Percentiles rank a stretch among this genome's conserved stretches.
These are phyloP conservation scores for Heliconius hewitsoni DNA, from an alignment of 1,140 invertebrate genomes.

Conservation along the genomic window DNA sequence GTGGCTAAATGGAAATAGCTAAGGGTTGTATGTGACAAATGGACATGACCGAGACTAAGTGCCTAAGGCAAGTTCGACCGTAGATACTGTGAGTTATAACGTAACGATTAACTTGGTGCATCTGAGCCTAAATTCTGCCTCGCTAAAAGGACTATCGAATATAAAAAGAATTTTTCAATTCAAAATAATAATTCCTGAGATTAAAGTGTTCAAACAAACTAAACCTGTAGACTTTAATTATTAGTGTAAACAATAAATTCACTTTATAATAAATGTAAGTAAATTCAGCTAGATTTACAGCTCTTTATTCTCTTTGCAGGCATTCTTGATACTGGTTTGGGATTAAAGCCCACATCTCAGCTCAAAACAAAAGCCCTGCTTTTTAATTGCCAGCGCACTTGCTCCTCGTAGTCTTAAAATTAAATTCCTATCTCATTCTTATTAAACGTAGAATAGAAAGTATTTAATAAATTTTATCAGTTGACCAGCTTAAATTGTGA, in stretches of 20 bases:
- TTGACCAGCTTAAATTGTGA: neutral
- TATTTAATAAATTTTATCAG: constrained; percentile 8
- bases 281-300: constrained; percentile 11
- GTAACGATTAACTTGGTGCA: too few species aligned
- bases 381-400: constrained; percentile 20
- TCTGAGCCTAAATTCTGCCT: too few species aligned
- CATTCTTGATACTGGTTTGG: constrained; percentile 26
- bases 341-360: constrained; percentile 25
- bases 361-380: constrained; percentile 25
- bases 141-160: too few species aligned
- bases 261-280: neutral
- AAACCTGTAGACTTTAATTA: neutral
- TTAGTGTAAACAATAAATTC: too few species aligned
- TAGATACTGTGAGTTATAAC: too few species aligned
- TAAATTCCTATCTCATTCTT: constrained; percentile 16
- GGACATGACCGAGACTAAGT: too few species aligned
- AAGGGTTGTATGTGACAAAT: too few species aligned
- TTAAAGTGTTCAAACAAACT: neutral
- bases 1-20: too few species aligned
- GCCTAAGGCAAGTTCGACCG: too few species aligned
- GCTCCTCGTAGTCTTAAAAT: constrained; percentile 23
- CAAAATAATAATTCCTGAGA: too few species aligned
- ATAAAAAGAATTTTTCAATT: too few species aligned
- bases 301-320: constrained; percentile 23
- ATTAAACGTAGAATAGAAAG: neutral